These are phyloP conservation scores for Muscina levida DNA, from an alignment of 2,888 invertebrate species.

Conservation along the genomic window DNA sequence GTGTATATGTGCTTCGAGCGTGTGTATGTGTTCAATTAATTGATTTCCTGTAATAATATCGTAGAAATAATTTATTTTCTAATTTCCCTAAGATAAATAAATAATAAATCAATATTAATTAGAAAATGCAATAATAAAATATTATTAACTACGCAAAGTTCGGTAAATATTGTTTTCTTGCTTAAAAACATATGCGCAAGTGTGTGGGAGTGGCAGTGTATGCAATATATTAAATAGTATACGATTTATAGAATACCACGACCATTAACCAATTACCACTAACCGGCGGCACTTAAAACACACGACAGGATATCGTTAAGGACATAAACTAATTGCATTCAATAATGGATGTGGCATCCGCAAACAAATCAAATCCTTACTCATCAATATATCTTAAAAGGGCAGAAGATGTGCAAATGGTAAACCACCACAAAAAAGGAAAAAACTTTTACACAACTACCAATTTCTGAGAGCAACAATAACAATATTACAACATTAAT, in stretches of 20 bases:
- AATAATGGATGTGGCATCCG: conserved; percentile 53
- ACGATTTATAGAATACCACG: neutral
- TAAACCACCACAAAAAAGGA: conserved; percentile 38
- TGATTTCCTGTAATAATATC: conserved; percentile 50
- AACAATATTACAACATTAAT: conserved; percentile 3
- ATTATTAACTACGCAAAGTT: conserved; percentile 22
- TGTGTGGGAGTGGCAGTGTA: conserved; percentile 1
- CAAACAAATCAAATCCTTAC: conserved; percentile 47
- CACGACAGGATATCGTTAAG: conserved; percentile 17
- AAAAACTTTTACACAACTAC: neutral
- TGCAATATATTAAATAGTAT: neutral
- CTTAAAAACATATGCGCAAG: no score
- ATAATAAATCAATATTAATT: conserved; percentile 48
- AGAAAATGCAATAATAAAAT: conserved; percentile 32
- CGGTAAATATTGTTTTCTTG: neutral
- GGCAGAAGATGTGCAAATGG: neutral
- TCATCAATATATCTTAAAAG: conserved; percentile 8
- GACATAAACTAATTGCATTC: conserved; percentile 49
- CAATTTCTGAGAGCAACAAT: neutral
- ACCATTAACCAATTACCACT: neutral
- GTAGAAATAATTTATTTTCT: conserved; percentile 51
- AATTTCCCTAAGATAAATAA: conserved; percentile 43
- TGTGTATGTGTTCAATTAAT: conserved; percentile 49
- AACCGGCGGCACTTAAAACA: neutral
- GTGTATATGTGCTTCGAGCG: neutral